Base-by-base conservation (phyloP, 2,888 invertebrate genomes). In the Tetramorium bicarinatum region DNA sequence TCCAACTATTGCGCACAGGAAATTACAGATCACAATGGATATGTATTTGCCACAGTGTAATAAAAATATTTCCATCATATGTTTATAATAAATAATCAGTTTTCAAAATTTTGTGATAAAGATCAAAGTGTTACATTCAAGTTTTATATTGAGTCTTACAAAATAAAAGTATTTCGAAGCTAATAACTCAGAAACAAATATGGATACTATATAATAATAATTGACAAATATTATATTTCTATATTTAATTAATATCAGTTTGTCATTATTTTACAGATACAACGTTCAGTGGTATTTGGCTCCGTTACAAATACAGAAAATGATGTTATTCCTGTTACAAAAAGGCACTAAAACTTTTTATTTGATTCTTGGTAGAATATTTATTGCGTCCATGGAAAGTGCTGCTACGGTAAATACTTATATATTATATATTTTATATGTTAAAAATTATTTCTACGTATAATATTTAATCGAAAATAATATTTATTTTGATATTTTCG, bases 11-110 rank as follows among this genome's bases (percentile, higher is more conserved):
- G 0, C 3, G 77, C 54, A 1, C 77, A 77, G n/a, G 41, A 67
- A 41, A 13, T 77, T 44, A 77, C 41, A 3, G 41, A 66, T 54
- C 77, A 77, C 11, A 67, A 77, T 54, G 38, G 64, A 38, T 41
- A 54, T 1, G 8, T 77, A 11, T 77, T 77, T 54, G 1, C 0
- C 1, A 77, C 77, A 25, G 41, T 54, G 67, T 77, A 77, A 77
- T 67, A 9, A 0, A 4, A 2, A 66, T 25, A 49, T 38, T 66
- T n/a, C 4, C 6, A 38, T 59, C 2, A 34, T 15, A 29, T 29
- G 29, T 29, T 29, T 1, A 29, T 29, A 29, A 29, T 29, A 4
- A 34, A 34, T 34, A 34, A 34, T 34, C 29, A 34, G 29, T 4
- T 34, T 34, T 34, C 29, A 4, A 34, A 34, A 4, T 34, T 34